A percentile compares a stretch with the other conserved stretches of the same genome.
Evolutionary conservation across 2,888 invertebrate genomes (phyloP).

Genomic region (Xestia ashworthii): DNA sequence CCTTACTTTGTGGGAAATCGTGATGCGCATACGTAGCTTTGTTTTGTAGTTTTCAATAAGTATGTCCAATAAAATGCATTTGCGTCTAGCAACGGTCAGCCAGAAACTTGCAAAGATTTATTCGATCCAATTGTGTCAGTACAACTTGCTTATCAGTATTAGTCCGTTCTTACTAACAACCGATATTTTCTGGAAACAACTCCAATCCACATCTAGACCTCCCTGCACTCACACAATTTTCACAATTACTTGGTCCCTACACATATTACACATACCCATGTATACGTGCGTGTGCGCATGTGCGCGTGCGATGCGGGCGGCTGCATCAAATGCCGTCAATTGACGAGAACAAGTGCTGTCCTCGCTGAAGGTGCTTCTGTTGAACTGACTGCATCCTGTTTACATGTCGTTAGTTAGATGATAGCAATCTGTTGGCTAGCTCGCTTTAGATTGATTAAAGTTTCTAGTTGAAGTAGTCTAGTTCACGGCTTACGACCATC

Average conservation of each 20-base stretch:
- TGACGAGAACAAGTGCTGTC: constrained; percentile 37
- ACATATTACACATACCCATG: not conserved
- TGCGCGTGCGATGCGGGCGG: constrained; percentile 55
- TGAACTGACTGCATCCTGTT: constrained; percentile 56
- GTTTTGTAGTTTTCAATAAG: not conserved
- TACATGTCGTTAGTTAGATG: not conserved
- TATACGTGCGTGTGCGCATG: not conserved
- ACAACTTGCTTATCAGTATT: not conserved
- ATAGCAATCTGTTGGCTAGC: not conserved
- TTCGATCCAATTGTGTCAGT: not conserved
- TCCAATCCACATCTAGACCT: not conserved
- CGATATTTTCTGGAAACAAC: not conserved
- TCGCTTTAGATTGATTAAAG: too few relatives aligned
- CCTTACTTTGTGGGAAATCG: not conserved
- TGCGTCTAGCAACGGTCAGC: not conserved
- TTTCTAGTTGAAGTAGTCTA: not conserved
- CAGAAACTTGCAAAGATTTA: not conserved
- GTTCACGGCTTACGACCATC: not conserved
- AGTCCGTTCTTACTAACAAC: not conserved
- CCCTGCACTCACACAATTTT: not conserved
- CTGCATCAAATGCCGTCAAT: constrained; percentile 47
- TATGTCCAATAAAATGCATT: too few relatives aligned
- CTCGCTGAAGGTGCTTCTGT: constrained; percentile 42
- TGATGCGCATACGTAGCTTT: not conserved
- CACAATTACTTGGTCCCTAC: not conserved